These are phyloP conservation scores for Eucriotettix oculatus DNA, from an alignment of 2,888 invertebrate genomes.

Conservation along the genomic window DNA sequence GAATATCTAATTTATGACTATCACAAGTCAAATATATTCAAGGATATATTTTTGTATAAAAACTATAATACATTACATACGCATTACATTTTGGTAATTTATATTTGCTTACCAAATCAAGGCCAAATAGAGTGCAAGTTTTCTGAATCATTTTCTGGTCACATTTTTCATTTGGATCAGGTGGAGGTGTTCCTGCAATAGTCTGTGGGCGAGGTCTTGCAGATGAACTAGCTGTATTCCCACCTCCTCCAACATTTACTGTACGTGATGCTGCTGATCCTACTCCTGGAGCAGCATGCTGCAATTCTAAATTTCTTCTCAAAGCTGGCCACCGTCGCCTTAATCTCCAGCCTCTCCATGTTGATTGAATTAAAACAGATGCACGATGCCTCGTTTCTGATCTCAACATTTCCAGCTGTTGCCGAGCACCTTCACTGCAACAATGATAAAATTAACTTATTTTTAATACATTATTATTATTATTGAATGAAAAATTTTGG, in stretches of 20 bases:
- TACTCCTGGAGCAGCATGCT: slow-evolving; percentile 17
- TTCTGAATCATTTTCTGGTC: slow-evolving; percentile 79
- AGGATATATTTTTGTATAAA: too few relatives aligned
- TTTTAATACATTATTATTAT: too few relatives aligned
- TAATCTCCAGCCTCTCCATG: slow-evolving; percentile 68
- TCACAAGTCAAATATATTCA: too few relatives aligned
- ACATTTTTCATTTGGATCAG: slow-evolving; percentile 68
- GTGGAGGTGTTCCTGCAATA: slow-evolving; percentile 74
- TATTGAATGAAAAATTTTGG: too few relatives aligned
- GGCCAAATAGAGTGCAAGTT: slow-evolving; percentile 76
- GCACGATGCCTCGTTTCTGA: slow-evolving; percentile 61
- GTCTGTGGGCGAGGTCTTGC: slow-evolving; percentile 74
- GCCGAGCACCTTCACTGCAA: slow-evolving; percentile 73
- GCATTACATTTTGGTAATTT: background rate
- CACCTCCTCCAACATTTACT: slow-evolving; percentile 13
- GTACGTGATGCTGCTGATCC: slow-evolving; percentile 12
- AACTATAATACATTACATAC: background rate
- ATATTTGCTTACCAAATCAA: slow-evolving; percentile 52
- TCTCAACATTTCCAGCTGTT: slow-evolving; percentile 71
- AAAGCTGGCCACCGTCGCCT: slow-evolving; percentile 47
- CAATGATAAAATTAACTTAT: background rate
- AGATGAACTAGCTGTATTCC: slow-evolving; percentile 19
- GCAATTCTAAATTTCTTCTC: slow-evolving; percentile 24
- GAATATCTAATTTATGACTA: too few relatives aligned
- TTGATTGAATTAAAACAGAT: slow-evolving; percentile 65